A percentile compares a stretch with the other conserved stretches of the same genome.
phyloP scores from a whole-genome alignment of 2,888 invertebrate species.

The Pyrrhia umbra region DNA sequence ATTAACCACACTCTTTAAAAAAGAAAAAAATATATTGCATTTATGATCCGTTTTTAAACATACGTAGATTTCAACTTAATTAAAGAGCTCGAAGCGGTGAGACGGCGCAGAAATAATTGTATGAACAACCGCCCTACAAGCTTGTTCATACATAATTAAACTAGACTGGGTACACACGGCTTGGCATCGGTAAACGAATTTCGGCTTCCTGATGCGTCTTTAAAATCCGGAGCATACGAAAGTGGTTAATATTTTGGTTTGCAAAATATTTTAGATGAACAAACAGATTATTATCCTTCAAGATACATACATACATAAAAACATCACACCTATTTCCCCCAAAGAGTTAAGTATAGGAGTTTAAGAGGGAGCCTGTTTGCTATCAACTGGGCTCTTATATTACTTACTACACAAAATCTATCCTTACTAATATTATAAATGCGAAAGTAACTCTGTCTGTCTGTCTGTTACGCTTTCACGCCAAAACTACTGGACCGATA shows the following conservation, averaged over 20 bases:
- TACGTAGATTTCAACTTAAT: constrained; percentile 31
- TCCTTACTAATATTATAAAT: too few species aligned
- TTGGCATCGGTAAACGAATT: constrained; percentile 29
- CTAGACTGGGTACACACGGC: constrained; percentile 18
- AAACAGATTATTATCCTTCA: neutral
- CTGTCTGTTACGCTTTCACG: too few species aligned
- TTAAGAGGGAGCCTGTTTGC: too few species aligned
- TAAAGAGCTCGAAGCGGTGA: constrained; percentile 13
- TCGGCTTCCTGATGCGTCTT: constrained; percentile 8
- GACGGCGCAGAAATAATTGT: constrained; percentile 31
- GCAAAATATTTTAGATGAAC: neutral
- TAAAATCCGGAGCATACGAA: neutral
- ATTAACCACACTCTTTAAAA: neutral
- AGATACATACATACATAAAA: too few species aligned
- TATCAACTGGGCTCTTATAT: too few species aligned
- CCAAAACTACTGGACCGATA: too few species aligned
- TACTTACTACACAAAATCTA: too few species aligned
- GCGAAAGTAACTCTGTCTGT: too few species aligned
- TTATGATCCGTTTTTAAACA: constrained; percentile 10
- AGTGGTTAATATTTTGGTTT: neutral
- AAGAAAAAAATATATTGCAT: constrained; percentile 1
- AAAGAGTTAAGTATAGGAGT: too few species aligned
- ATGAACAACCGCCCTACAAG: constrained; percentile 24
- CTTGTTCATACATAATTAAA: constrained; percentile 38
- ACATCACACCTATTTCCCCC: too few species aligned